These are phyloP conservation scores for Andricus grossulariae DNA, from an alignment of 1,140 invertebrate species.

Conservation along the genomic window DNA sequence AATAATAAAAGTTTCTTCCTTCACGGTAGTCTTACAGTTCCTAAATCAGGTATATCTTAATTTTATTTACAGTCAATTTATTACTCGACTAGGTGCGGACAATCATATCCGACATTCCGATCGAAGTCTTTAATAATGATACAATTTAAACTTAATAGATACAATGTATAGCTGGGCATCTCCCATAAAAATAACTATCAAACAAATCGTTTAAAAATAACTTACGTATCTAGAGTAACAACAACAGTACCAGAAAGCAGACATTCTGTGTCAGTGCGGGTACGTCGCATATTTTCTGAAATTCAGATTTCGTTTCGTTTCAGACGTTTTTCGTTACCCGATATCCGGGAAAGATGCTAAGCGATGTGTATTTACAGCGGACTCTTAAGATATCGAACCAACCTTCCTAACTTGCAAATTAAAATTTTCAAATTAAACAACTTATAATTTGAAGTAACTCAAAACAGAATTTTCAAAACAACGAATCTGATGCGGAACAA, in stretches of 20 bases:
- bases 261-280: slow-evolving; percentile 25
- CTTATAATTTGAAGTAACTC: slow-evolving; percentile 21
- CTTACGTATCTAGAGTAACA: slow-evolving; percentile 53
- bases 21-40: slow-evolving; percentile 50
- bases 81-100: slow-evolving; percentile 44
- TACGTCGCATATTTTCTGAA: slow-evolving; percentile 12
- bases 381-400: not conserved
- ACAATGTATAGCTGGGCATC: slow-evolving; percentile 39
- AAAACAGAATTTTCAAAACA: too few species aligned
- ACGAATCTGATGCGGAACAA: too few species aligned
- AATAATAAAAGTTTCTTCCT: slow-evolving; percentile 46
- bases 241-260: slow-evolving; percentile 51
- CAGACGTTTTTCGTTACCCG: not conserved
- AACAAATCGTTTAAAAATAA: slow-evolving; percentile 51
- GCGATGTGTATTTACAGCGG: slow-evolving; percentile 15
- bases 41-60: slow-evolving; percentile 48
- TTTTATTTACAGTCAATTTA: slow-evolving; percentile 58
- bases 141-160: slow-evolving; percentile 44
- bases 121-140: slow-evolving; percentile 42
- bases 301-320: not conserved
- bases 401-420: not conserved
- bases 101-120: slow-evolving; percentile 36
- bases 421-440: not conserved
- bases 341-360: slow-evolving; percentile 13
- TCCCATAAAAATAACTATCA: slow-evolving; percentile 55